These are phyloP conservation scores for Ganaspis sp. DNA, from an alignment of 1,140 invertebrate genomes.

Conservation along the genomic window DNA sequence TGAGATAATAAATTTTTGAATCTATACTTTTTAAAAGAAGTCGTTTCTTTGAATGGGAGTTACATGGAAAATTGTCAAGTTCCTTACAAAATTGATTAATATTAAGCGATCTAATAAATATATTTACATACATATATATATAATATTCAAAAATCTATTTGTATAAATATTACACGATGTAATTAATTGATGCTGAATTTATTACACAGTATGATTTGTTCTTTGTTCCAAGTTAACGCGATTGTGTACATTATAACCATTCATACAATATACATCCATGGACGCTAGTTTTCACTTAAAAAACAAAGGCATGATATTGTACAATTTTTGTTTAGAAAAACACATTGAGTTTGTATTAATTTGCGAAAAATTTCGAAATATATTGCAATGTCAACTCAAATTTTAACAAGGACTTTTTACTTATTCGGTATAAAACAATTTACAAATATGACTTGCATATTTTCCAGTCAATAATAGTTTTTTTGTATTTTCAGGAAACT, in stretches of 20 bases:
- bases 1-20: not conserved
- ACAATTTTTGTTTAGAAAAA: conserved; percentile 13
- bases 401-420: conserved; percentile 37
- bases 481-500: too few species aligned
- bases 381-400: conserved; percentile 53
- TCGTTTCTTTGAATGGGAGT: not conserved
- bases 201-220: too few species aligned
- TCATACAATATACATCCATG: conserved; percentile 1
- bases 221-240: not conserved
- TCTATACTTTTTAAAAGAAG: not conserved
- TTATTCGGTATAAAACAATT: conserved; percentile 12
- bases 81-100: conserved; percentile 22
- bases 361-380: conserved; percentile 37
- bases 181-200: too few species aligned
- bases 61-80: conserved; percentile 23
- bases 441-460: not conserved
- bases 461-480: too few species aligned
- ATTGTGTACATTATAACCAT: conserved; percentile 30
- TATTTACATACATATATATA: conserved; percentile 30
- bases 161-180: conserved; percentile 32
- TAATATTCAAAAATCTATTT: conserved; percentile 33
- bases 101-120: conserved; percentile 27
- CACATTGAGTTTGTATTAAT: conserved; percentile 33
- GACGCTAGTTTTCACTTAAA: conserved; percentile 32
- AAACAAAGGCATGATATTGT: conserved; percentile 3